Percentiles rank a stretch among this genome's conserved stretches.
Conservation (phyloP, 1,140 invertebrate species). For the Philopotamus ludificatus region DNA sequence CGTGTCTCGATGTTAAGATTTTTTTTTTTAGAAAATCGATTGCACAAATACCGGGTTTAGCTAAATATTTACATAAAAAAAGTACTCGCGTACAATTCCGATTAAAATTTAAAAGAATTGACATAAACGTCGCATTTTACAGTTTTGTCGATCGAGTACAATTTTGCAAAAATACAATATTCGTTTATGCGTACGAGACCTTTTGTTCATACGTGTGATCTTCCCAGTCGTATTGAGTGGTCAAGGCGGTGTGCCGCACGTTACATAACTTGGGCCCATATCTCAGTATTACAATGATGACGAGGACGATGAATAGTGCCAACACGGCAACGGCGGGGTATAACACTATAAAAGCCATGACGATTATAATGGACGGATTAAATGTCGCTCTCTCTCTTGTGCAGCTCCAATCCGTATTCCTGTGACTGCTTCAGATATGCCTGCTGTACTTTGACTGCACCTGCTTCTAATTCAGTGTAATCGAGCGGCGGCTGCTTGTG, state of each 20-base stretch:
- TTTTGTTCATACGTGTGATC: conserved; percentile 64
- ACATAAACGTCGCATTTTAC: no score
- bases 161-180: no score
- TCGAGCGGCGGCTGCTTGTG: conserved; percentile 81
- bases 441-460: conserved; percentile 46
- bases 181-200: conserved; percentile 56
- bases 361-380: conserved; percentile 55
- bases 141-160: no score
- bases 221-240: conserved; percentile 60
- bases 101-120: no score
- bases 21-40: no score
- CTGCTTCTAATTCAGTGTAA: conserved; percentile 68
- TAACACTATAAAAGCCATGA: conserved; percentile 69
- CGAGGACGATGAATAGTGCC: conserved; percentile 68
- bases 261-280: conserved; percentile 68
- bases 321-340: conserved; percentile 72
- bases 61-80: no score
- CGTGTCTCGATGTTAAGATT: no score
- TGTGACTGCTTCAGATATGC: conserved; percentile 48
- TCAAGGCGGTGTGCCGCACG: conserved; percentile 64
- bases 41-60: no score
- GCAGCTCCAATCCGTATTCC: conserved; percentile 73
- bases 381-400: conserved; percentile 80
- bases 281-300: conserved; percentile 73
- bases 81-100: no score